A percentile compares a stretch with the other conserved stretches of the same genome.
Conservation (phyloP, 2,888 invertebrate genomes). For the Xestia ashworthii region DNA sequence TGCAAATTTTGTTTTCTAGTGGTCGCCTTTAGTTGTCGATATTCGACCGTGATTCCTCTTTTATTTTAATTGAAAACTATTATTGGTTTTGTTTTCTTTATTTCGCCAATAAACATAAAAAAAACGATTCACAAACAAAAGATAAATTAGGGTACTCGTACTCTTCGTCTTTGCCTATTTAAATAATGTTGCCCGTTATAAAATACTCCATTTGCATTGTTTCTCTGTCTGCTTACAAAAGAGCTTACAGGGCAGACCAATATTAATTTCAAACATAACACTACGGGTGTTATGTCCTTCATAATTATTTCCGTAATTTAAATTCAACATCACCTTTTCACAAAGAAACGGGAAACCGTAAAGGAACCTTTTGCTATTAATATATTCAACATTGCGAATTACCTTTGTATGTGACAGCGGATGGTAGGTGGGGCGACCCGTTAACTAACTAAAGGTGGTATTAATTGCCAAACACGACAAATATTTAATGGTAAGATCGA, state of each 20-base stretch:
- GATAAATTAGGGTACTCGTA: background rate
- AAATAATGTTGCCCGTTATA: background rate
- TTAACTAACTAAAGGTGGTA: conserved; percentile 5
- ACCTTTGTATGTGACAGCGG: conserved; percentile 29
- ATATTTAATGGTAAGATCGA: conserved; percentile 31
- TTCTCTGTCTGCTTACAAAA: background rate
- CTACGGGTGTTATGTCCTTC: background rate
- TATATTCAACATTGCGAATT: conserved; percentile 37
- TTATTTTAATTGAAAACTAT: background rate
- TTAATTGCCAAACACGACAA: conserved; percentile 8
- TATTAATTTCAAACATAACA: conserved; percentile 26
- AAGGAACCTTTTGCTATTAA: conserved; percentile 10
- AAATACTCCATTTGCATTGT: background rate
- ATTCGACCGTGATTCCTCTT: no score
- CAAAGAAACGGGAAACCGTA: conserved; percentile 30
- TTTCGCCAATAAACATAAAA: background rate
- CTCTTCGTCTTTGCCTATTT: background rate
- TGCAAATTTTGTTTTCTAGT: background rate
- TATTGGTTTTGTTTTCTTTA: background rate
- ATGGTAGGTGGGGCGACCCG: background rate
- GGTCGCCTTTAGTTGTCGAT: background rate
- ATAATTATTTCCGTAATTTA: conserved; percentile 26
- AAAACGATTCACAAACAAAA: background rate
- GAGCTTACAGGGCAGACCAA: background rate
- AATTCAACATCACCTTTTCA: conserved; percentile 30